A percentile compares a stretch with the other conserved stretches of the same genome.
Conservation (phyloP, 1,140 invertebrate genomes). For the Chrysoperla carnea region DNA sequence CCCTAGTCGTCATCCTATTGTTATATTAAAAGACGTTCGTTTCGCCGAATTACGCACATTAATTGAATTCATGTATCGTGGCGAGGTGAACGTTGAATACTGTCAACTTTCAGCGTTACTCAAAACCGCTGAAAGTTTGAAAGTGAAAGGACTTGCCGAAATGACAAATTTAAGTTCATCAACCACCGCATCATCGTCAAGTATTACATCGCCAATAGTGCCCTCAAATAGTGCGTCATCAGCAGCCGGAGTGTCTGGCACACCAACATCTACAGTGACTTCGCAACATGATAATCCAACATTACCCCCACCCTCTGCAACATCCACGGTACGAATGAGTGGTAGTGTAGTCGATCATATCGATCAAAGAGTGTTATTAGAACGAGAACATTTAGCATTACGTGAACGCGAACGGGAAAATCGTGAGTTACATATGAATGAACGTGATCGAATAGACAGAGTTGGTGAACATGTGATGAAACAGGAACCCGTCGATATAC, state of each 20-base stretch:
- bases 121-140: constrained; percentile 83
- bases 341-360: too few species aligned
- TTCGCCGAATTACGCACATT: constrained; percentile 77
- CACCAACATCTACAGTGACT: constrained; percentile 14
- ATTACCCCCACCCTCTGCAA: constrained; percentile 5
- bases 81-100: constrained; percentile 86
- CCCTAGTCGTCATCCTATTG: constrained; percentile 79
- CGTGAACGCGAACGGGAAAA: constrained; percentile 20
- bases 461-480: constrained; percentile 11
- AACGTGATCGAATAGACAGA: constrained; percentile 20
- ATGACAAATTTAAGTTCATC: constrained; percentile 59
- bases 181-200: constrained; percentile 5
- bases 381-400: constrained; percentile 21
- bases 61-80: constrained; percentile 93
- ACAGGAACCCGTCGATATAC: too few species aligned
- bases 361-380: too few species aligned
- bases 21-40: constrained; percentile 84
- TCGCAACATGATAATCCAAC: constrained; percentile 6
- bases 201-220: constrained; percentile 10
- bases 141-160: constrained; percentile 70
- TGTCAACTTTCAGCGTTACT: constrained; percentile 77
- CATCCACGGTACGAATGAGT: constrained; percentile 5
- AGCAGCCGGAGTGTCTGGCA: constrained; percentile 3
- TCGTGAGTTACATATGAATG: too few species aligned
- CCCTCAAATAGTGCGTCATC: constrained; percentile 2